Evolutionary conservation across 2,113 vertebrate genomes (phyloP).

Genomic region (Delphinus delphis): DNA sequence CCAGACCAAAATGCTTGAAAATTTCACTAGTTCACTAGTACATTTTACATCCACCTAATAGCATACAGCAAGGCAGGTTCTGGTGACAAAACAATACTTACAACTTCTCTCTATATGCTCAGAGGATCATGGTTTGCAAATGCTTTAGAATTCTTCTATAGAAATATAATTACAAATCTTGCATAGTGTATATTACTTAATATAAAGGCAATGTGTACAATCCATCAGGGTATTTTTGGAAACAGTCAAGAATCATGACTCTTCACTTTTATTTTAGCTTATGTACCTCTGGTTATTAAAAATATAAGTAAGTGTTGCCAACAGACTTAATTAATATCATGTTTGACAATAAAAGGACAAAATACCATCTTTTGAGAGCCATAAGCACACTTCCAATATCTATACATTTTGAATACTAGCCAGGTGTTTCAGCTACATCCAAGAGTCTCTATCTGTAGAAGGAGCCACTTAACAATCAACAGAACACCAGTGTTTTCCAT

Average conservation of each 20-base stretch:
- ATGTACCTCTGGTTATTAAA: slow-evolving; percentile 53
- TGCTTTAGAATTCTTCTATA: not conserved
- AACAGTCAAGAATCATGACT: slow-evolving; percentile 38
- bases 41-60: not conserved
- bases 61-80: not conserved
- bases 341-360: not conserved
- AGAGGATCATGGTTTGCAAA: not conserved
- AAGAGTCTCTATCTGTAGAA: not conserved
- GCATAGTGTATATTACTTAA: not conserved
- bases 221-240: slow-evolving; percentile 14
- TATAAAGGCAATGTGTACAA: slow-evolving; percentile 32
- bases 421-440: not conserved
- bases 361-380: not conserved
- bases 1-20: not conserved
- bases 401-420: not conserved
- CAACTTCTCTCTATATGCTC: not conserved
- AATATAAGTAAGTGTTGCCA: slow-evolving; percentile 40
- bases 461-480: not conserved
- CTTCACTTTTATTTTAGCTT: slow-evolving; percentile 19
- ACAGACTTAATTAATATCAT: slow-evolving; percentile 45
- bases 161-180: not conserved
- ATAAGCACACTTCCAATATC: not conserved
- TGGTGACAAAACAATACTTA: not conserved
- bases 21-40: not conserved
- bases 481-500: not conserved